Base-by-base conservation (phyloP, 2,113 vertebrate genomes). In the Semnornis frantzii region DNA sequence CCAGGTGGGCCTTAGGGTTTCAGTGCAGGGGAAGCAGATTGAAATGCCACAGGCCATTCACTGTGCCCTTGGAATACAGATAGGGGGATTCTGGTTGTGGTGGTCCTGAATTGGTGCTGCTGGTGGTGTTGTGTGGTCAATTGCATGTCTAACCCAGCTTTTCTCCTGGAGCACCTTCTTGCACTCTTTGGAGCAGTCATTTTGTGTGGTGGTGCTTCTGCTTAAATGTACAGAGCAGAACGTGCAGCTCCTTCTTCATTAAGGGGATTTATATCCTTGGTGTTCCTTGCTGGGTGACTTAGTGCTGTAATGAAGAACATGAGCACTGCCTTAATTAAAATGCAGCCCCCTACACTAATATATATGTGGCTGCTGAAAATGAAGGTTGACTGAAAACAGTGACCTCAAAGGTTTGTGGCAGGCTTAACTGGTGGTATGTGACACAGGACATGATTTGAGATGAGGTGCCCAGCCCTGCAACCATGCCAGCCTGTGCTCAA, bases 211-310 rank as follows among this genome's bases (percentile, higher is more conserved):
- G 54, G 31, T 57, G 60, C 48, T 57, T 63, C 76, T 87, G 78
- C 84, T 77, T 65, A 54, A 78, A 42, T 0, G 4, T 16, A 24
- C 27, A 28, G 33, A 7, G 16, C 52, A 46, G 85, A 65, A 39
- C 30, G 11, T 3, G 2, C 34, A 44, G 23, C 50, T 52, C 50
- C 66, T 71, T 42, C 42, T 78, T 89, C 85, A 72, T 94, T 95
- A 85, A 64, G 1, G 3, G 80, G 87, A 80, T 64, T 87, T 88
- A 65, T 74, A 76, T 68, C 52, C 55, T 57, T 23, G 18, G n/a
- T 82, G 30, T 77, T 93, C 91, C 78, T 87, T 74, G 70, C 82
- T 92, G 87, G 66, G 70, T 94, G 96, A 84, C 92, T 92, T 77
- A 16, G 65, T 77, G 19, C n/a, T 83, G 65, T 91, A 91, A 81